Percentiles rank a stretch among this genome's conserved stretches.
phyloP scores from a whole-genome alignment of 2,888 invertebrate species.

The Mesochorus sp. region DNA sequence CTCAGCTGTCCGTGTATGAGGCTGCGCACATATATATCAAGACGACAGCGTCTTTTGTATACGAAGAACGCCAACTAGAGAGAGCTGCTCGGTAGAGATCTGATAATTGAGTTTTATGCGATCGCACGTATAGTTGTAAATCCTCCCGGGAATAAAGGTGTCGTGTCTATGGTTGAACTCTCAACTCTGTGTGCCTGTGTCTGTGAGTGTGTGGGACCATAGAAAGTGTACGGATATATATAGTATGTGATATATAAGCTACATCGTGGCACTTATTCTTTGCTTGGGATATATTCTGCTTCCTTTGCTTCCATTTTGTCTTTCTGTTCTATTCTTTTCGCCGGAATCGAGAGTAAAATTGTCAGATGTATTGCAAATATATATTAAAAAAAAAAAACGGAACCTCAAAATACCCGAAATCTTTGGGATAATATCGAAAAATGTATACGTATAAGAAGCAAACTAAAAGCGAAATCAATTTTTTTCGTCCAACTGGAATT shows the following conservation, averaged over 20 bases:
- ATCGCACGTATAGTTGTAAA: slow-evolving; percentile 76
- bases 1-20: not conserved
- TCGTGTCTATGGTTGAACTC: slow-evolving; percentile 40
- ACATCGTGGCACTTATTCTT: slow-evolving; percentile 63
- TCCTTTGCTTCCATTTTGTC: not conserved
- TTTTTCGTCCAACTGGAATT: too few relatives aligned
- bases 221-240: not conserved
- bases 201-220: not conserved
- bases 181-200: not conserved
- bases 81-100: slow-evolving; percentile 63
- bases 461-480: too few relatives aligned
- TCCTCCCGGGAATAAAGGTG: slow-evolving; percentile 71
- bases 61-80: not conserved
- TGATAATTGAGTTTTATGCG: slow-evolving; percentile 78
- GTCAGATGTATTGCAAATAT: not conserved
- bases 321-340: not conserved
- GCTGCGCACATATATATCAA: not conserved
- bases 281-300: not conserved
- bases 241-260: slow-evolving; percentile 26
- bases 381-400: not conserved
- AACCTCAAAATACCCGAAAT: not conserved
- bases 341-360: not conserved
- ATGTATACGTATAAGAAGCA: too few relatives aligned
- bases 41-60: not conserved
- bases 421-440: too few relatives aligned